Evolutionary conservation across 2,888 invertebrate species (phyloP).

Genomic region (Rotaria magnacalcarata): DNA sequence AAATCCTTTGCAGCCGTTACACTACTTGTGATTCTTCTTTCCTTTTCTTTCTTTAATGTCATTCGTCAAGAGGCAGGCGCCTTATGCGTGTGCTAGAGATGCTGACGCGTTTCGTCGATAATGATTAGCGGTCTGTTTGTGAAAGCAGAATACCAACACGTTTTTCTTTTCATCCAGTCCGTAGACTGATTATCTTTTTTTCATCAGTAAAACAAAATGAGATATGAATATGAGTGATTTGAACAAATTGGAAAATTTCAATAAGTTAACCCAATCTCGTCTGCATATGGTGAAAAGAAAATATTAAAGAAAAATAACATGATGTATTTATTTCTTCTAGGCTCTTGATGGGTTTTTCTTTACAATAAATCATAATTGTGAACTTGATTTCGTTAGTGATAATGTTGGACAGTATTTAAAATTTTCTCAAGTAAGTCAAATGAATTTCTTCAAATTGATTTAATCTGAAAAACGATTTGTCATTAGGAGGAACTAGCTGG

Average conservation of each 20-base stretch:
- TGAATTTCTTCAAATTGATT: not conserved
- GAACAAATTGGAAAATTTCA: not conserved
- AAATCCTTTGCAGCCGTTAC: not conserved
- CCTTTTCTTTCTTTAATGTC: not conserved
- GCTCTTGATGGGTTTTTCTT: conserved; percentile 82
- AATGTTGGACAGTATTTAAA: conserved; percentile 83
- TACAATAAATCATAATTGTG: conserved; percentile 84
- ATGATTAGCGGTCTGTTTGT: not conserved
- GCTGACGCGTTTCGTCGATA: not conserved
- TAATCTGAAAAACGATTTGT: not conserved
- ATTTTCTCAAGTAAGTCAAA: conserved; percentile 67
- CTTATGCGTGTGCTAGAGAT: not conserved
- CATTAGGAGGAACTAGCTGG: conserved; percentile 68
- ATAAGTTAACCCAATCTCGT: not conserved
- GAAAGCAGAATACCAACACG: not conserved
- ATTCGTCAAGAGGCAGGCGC: not conserved
- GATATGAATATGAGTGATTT: not conserved
- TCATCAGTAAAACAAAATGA: not conserved
- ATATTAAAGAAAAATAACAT: not conserved
- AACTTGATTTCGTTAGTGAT: conserved; percentile 86
- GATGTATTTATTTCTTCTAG: conserved; percentile 63
- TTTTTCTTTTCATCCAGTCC: not conserved
- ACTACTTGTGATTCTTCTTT: not conserved
- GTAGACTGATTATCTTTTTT: not conserved
- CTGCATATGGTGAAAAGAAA: not conserved